A percentile compares a stretch with the other conserved stretches of the same genome.
phyloP scores from a whole-genome alignment of 1,140 invertebrate species.

The Eriosoma lanigerum region DNA sequence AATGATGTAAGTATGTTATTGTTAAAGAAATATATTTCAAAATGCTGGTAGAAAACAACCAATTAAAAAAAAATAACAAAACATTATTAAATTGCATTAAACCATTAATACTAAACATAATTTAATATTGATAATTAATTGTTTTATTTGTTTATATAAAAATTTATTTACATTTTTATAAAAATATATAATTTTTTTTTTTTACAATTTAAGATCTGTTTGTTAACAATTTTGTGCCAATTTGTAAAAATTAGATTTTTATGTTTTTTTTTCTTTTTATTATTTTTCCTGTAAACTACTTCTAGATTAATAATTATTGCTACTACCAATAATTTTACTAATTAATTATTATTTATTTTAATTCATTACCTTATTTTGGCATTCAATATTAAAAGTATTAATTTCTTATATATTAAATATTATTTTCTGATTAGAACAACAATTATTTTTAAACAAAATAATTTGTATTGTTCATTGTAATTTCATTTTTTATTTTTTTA shows the following conservation, averaged over 20 bases:
- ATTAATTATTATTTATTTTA: background rate
- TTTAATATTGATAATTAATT: no score
- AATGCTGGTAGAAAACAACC: conserved; percentile 4
- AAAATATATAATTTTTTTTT: background rate
- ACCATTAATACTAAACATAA: background rate
- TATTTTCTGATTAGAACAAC: background rate
- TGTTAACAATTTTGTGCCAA: conserved; percentile 46
- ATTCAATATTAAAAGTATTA: background rate
- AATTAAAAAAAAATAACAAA: conserved; percentile 7
- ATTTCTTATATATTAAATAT: background rate
- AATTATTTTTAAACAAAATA: background rate
- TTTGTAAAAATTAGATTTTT: conserved; percentile 38
- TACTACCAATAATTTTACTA: background rate
- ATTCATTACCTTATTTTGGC: background rate
- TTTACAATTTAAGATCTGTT: conserved; percentile 32
- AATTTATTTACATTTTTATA: conserved; percentile 15
- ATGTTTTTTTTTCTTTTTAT: conserved; percentile 1
- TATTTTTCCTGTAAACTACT: background rate
- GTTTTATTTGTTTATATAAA: background rate
- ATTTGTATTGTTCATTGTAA: background rate
- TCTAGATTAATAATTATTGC: background rate
- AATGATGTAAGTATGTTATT: background rate
- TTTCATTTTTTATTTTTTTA: background rate
- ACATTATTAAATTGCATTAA: conserved; percentile 25
- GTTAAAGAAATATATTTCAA: background rate